Evolutionary conservation across 1,140 invertebrate genomes (phyloP).

Genomic region (Cyclargus thomasi): DNA sequence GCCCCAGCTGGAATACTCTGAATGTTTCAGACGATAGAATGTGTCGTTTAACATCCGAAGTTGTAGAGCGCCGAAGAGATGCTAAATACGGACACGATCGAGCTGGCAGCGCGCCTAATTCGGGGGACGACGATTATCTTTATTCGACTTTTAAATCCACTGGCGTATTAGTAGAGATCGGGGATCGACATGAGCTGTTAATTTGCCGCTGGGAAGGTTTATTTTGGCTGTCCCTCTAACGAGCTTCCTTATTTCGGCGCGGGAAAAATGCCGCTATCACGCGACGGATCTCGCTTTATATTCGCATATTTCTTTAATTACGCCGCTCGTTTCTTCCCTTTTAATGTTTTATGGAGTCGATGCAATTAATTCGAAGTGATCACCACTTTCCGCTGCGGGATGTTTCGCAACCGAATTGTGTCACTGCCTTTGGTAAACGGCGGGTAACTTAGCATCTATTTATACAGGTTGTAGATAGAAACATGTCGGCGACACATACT

Average conservation of each 20-base stretch:
- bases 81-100: conserved; percentile 19
- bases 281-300: conserved; percentile 19
- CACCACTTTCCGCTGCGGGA: not conserved
- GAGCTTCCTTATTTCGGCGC: conserved; percentile 67
- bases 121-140: conserved; percentile 31
- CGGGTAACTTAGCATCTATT: not conserved
- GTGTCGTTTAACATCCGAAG: not conserved
- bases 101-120: conserved; percentile 33
- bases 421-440: not conserved
- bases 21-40: not conserved
- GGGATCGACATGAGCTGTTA: conserved; percentile 49
- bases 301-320: conserved; percentile 14
- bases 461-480: too few species aligned
- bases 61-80: not conserved
- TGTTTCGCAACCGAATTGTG: not conserved
- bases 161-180: conserved; percentile 28
- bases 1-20: not conserved
- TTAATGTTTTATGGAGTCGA: not conserved
- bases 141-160: conserved; percentile 22
- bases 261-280: conserved; percentile 49
- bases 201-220: conserved; percentile 52
- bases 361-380: not conserved
- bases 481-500: too few species aligned
- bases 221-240: conserved; percentile 63
- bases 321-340: not conserved